phyloP scores from a whole-genome alignment of 2,888 invertebrate species.

The Nasonovia ribisnigri region DNA sequence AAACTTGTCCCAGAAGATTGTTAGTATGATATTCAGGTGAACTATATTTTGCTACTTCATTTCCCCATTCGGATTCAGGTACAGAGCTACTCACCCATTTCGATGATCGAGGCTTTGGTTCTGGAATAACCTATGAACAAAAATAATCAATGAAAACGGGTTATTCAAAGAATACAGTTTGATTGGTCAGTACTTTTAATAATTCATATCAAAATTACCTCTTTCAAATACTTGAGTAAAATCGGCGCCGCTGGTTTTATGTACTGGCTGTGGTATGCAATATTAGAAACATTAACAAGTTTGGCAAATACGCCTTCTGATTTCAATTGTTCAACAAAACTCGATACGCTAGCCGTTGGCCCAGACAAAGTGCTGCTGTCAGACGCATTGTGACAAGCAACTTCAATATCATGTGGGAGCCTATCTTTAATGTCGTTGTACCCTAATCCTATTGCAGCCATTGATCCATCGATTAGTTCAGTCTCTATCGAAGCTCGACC shows the following conservation, averaged over 20 bases:
- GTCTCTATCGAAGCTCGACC: conserved; percentile 82
- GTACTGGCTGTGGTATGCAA: conserved; percentile 69
- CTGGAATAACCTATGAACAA: conserved; percentile 25
- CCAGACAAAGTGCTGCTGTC: conserved; percentile 94
- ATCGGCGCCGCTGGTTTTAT: conserved; percentile 72
- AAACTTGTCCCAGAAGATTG: conserved; percentile 78
- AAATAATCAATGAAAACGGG: neutral
- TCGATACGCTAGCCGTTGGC: conserved; percentile 77
- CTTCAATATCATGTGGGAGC: conserved; percentile 82
- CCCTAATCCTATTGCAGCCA: conserved; percentile 83
- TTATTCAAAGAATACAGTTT: neutral
- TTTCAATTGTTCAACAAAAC: conserved; percentile 74
- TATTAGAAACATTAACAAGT: conserved; percentile 68
- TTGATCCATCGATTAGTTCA: conserved; percentile 80
- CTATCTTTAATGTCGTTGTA: conserved; percentile 73
- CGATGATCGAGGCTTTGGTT: conserved; percentile 73
- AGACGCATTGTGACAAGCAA: conserved; percentile 89
- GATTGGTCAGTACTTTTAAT: neutral
- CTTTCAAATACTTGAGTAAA: conserved; percentile 71
- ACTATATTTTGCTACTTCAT: conserved; percentile 73
- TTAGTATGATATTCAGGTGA: conserved; percentile 80
- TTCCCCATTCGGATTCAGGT: conserved; percentile 75
- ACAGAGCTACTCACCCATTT: conserved; percentile 80
- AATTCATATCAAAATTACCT: conserved; percentile 68
- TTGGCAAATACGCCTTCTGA: conserved; percentile 68